A percentile compares a stretch with the other conserved stretches of the same genome.
phyloP scores from a whole-genome alignment of 2,113 vertebrate genomes.

The Dolichallabes microphthalmus region DNA sequence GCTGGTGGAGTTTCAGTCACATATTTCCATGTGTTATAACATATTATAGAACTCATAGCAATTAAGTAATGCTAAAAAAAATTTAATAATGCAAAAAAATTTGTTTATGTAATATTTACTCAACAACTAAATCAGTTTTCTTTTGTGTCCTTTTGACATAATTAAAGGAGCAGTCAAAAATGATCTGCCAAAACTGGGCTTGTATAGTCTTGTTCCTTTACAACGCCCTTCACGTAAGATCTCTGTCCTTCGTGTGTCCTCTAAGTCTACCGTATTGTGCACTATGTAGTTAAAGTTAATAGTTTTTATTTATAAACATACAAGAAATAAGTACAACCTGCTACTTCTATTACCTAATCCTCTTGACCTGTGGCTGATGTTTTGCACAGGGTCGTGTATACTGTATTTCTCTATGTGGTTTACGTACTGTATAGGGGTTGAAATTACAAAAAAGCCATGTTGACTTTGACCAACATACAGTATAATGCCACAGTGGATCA shows the following conservation, averaged over 20 bases:
- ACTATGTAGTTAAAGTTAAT: neutral
- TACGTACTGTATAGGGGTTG: too few relatives aligned
- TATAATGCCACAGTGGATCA: neutral
- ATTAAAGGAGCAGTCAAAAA: neutral
- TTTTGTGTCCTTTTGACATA: neutral
- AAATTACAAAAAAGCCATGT: neutral
- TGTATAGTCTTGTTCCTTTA: slow-evolving; percentile 6
- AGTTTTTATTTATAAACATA: neutral
- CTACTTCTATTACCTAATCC: neutral
- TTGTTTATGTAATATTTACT: neutral
- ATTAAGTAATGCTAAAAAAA: neutral
- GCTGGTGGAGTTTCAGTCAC: neutral
- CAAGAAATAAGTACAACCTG: neutral
- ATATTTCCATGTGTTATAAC: neutral
- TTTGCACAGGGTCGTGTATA: too few relatives aligned
- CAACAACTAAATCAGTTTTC: neutral
- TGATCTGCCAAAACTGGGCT: neutral
- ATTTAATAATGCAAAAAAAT: too few relatives aligned
- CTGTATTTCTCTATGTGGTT: too few relatives aligned
- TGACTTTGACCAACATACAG: neutral
- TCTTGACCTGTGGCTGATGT: too few relatives aligned
- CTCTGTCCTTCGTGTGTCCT: neutral
- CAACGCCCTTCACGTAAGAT: slow-evolving; percentile 5
- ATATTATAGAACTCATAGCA: neutral
- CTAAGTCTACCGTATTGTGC: neutral